Percentiles rank a stretch among this genome's conserved stretches.
phyloP scores from a whole-genome alignment of 2,113 vertebrate species.

The Emberiza fucata region DNA sequence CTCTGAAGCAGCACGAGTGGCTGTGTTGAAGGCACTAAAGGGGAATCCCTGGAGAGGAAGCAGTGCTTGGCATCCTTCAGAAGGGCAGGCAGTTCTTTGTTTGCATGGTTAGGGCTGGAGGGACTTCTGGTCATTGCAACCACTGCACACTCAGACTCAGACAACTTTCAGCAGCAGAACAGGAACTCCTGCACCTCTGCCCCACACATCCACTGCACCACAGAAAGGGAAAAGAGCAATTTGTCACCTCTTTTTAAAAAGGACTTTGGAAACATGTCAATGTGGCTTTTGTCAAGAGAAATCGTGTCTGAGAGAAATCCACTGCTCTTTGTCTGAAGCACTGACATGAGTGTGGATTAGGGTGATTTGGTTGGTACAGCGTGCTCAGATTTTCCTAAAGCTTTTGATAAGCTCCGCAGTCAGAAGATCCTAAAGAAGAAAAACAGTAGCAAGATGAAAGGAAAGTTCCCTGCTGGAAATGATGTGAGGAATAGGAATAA shows the following conservation, averaged over 20 bases:
- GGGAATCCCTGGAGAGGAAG: neutral
- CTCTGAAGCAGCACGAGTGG: neutral
- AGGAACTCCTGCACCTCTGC: neutral
- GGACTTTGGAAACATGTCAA: neutral
- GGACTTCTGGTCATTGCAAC: neutral
- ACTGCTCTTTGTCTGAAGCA: neutral
- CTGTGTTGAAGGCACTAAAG: neutral
- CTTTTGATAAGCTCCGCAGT: conserved; percentile 12
- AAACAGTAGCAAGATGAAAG: conserved; percentile 7
- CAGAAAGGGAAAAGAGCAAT: neutral
- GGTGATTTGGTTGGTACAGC: neutral
- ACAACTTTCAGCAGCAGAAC: neutral
- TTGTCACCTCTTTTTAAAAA: neutral
- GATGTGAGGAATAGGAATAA: neutral
- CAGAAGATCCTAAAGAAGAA: neutral
- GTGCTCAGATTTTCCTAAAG: conserved; percentile 19
- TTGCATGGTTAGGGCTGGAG: neutral
- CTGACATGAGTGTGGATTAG: neutral
- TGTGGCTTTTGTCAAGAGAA: neutral
- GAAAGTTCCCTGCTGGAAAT: neutral
- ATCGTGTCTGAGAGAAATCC: neutral
- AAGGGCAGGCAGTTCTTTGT: neutral
- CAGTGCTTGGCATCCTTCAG: fast-evolving
- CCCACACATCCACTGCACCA: neutral
- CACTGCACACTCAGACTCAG: neutral